Percentiles rank a stretch among this genome's conserved stretches.
Conservation (phyloP, 2,888 invertebrate species). For the Gryllus longicercus region DNA sequence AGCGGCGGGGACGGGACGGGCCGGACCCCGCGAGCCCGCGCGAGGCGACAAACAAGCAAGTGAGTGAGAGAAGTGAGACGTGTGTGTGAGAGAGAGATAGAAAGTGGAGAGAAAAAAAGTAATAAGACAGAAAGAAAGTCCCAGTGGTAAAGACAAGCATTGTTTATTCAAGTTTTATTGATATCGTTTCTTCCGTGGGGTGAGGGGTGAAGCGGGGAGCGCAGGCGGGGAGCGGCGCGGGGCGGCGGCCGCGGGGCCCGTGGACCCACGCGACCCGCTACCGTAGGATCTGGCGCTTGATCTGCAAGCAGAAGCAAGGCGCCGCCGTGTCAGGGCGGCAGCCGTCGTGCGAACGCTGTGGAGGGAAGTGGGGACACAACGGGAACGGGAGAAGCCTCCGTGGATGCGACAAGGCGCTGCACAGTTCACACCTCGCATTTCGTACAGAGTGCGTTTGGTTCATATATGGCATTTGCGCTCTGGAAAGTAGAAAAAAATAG, state of each 20-base stretch:
- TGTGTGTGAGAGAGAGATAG: too few relatives aligned
- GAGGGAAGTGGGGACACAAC: not conserved
- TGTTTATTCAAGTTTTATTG: slow-evolving; percentile 17
- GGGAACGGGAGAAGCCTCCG: not conserved
- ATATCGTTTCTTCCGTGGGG: not conserved
- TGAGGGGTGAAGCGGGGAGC: not conserved
- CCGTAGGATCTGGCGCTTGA: not conserved
- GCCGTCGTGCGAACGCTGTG: not conserved
- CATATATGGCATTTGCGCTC: too few relatives aligned
- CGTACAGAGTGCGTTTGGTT: too few relatives aligned
- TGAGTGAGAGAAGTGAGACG: too few relatives aligned
- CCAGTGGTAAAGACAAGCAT: not conserved
- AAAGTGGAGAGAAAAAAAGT: too few relatives aligned
- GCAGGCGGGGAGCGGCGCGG: not conserved
- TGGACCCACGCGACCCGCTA: not conserved
- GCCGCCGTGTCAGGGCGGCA: too few relatives aligned
- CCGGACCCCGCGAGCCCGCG: not conserved
- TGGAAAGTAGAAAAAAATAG: too few relatives aligned
- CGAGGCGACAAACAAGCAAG: too few relatives aligned
- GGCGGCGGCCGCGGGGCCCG: not conserved
- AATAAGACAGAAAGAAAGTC: not conserved
- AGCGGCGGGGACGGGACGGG: not conserved
- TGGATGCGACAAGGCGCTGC: too few relatives aligned
- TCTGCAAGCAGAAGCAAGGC: not conserved
- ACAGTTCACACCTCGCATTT: too few relatives aligned